phyloP scores from a whole-genome alignment of 2,888 invertebrate species.

The Serripes groenlandicus region DNA sequence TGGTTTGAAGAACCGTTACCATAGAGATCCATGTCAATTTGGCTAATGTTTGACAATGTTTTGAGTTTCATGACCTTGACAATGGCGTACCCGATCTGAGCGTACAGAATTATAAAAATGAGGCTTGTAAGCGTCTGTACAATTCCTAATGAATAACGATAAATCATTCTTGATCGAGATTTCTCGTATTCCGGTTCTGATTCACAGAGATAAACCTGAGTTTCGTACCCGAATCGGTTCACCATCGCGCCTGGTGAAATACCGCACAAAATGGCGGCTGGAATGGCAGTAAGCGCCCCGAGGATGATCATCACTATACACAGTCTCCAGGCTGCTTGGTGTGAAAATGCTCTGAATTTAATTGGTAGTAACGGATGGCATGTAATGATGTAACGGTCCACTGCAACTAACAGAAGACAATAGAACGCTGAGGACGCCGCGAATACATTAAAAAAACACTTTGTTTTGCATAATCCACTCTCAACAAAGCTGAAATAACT shows the following conservation, averaged over 20 bases:
- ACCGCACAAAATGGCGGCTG: slow-evolving; percentile 61
- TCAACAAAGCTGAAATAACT: slow-evolving; percentile 61
- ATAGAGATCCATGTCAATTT: slow-evolving; percentile 8
- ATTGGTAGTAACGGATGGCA: slow-evolving; percentile 54
- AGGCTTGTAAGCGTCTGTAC: slow-evolving; percentile 38
- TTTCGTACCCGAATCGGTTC: slow-evolving; percentile 15
- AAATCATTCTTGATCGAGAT: slow-evolving; percentile 29
- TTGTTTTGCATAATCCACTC: slow-evolving; percentile 51
- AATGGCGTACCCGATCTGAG: slow-evolving; percentile 49
- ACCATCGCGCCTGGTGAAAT: slow-evolving; percentile 31
- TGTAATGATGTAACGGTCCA: slow-evolving; percentile 59
- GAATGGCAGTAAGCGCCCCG: slow-evolving; percentile 53
- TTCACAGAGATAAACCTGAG: slow-evolving; percentile 45
- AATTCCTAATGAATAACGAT: slow-evolving; percentile 34
- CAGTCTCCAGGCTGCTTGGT: slow-evolving; percentile 38
- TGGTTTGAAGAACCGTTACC: neutral
- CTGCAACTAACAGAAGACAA: slow-evolving; percentile 54
- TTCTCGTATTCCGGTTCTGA: slow-evolving; percentile 46
- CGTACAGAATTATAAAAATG: slow-evolving; percentile 50
- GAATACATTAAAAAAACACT: slow-evolving; percentile 65
- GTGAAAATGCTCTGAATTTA: slow-evolving; percentile 46
- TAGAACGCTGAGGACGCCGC: slow-evolving; percentile 57
- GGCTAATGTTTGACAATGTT: neutral
- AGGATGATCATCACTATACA: slow-evolving; percentile 49
- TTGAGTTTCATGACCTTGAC: slow-evolving; percentile 43